A percentile compares a stretch with the other conserved stretches of the same genome.
Conservation (phyloP, 1,140 invertebrate species). For the Leucophenga varia region DNA sequence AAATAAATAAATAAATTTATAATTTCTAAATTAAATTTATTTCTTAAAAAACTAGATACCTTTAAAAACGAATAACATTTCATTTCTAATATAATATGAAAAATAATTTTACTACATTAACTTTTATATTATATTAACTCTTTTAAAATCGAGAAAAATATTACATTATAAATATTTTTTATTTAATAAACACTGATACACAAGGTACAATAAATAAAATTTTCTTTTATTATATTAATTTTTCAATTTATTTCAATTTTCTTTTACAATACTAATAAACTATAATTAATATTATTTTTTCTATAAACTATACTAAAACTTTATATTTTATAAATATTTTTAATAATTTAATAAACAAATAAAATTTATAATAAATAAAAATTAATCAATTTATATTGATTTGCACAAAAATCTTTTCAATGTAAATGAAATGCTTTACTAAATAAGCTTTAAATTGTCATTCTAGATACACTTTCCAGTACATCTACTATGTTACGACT, state of each 20-base stretch:
- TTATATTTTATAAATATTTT: constrained; percentile 40
- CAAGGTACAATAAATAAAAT: constrained; percentile 63
- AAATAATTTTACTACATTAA: constrained; percentile 60
- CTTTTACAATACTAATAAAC: constrained; percentile 56
- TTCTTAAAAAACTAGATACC: constrained; percentile 68
- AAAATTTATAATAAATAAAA: constrained; percentile 39
- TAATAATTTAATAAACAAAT: constrained; percentile 35
- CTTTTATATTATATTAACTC: no score
- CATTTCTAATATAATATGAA: constrained; percentile 61
- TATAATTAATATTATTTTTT: constrained; percentile 58
- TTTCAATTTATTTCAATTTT: constrained; percentile 42
- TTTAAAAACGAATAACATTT: constrained; percentile 64
- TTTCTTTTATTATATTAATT: constrained; percentile 56
- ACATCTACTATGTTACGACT: constrained; percentile 74
- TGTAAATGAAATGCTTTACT: constrained; percentile 61
- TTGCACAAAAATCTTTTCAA: no score
- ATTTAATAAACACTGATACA: constrained; percentile 65
- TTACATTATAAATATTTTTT: constrained; percentile 51
- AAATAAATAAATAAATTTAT: constrained; percentile 56
- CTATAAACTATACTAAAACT: constrained; percentile 57
- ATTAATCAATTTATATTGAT: constrained; percentile 57
- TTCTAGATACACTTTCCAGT: constrained; percentile 68
- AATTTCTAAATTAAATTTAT: constrained; percentile 60
- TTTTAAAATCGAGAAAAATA: no score
- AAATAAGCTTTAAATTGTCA: constrained; percentile 60